A percentile compares a stretch with the other conserved stretches of the same genome.
phyloP scores from a whole-genome alignment of 2,113 vertebrate genomes.

The Desmodus rotundus region DNA sequence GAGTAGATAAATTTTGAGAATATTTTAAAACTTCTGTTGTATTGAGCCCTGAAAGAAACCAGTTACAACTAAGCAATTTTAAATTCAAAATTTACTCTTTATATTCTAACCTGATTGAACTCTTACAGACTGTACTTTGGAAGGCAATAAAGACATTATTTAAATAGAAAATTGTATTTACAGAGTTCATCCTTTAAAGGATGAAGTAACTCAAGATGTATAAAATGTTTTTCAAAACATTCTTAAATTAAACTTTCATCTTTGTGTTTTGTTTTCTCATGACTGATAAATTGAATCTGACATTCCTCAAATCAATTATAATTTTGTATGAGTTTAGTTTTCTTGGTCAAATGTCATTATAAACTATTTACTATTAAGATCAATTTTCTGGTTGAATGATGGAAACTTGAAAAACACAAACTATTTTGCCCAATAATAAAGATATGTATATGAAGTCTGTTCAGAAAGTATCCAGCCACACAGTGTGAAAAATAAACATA shows the following conservation, averaged over 20 bases:
- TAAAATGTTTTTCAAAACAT: constrained; percentile 12
- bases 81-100: neutral
- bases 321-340: neutral
- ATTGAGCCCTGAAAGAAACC: neutral
- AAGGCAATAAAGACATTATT: constrained; percentile 16
- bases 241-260: constrained; percentile 33
- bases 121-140: neutral
- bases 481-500: too few relatives aligned
- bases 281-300: neutral
- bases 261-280: neutral
- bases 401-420: neutral
- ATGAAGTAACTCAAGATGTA: neutral
- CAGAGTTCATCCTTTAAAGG: neutral
- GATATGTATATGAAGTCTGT: too few relatives aligned
- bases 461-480: too few relatives aligned
- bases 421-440: neutral
- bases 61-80: neutral
- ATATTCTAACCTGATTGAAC: neutral
- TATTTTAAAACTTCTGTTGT: neutral
- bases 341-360: neutral
- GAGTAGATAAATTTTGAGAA: neutral
- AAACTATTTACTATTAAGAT: constrained; percentile 36
- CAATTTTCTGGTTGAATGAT: constrained; percentile 24
- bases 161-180: neutral
- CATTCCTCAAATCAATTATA: constrained; percentile 26